Base-by-base conservation (phyloP, 1,140 invertebrate species). In the Drosophila melanica region DNA sequence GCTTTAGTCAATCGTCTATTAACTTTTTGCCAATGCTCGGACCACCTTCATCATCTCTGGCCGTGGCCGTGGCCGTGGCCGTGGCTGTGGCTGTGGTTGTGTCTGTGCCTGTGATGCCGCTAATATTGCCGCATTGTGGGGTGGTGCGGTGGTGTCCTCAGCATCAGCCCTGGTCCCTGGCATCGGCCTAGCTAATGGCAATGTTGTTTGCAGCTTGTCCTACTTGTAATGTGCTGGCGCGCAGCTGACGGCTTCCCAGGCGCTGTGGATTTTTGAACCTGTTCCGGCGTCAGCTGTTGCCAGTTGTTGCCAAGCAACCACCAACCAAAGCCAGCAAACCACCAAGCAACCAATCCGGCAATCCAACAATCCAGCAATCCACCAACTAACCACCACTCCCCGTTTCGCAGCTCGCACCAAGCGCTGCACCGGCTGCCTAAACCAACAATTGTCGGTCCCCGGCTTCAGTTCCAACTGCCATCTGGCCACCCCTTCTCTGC, bases 201-300 rank as follows among this genome's bases (percentile, higher is more conserved):
- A 82, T 87, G 84, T 82, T 80, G 84, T 87, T 89, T 67, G 72
- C 84, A 87, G 84, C 85, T 90, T 90, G 85, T 90, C 81, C 81
- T 85, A 90, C 85, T 90, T 90, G 85, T 90, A 81, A 90, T 90
- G 86, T 86, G 86, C 85, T 79, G 81, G 86, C 82, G 81, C 75
- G 58, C 86, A 90, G 86, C 89, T 90, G 86, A 90, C 86, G 64
- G 42, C 14, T 90, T 90, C 86, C 82, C 86, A 90, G 75, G 70
- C 37, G 33, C 54, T 79, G 81, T 77, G 80, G 80, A 77, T 84
- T 82, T 82, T 71, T 84, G 84, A 90, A 89, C 84, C 77, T 90
- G 84, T 85, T 80, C 54, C 55, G 20, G 37, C 50, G 77, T 65
- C 73, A 82, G 41, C 65, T 35, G 33, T 35, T 35, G 82, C 79